Evolutionary conservation across 2,113 vertebrate species (phyloP).

Genomic region (Neodontobutis hainanensis): DNA sequence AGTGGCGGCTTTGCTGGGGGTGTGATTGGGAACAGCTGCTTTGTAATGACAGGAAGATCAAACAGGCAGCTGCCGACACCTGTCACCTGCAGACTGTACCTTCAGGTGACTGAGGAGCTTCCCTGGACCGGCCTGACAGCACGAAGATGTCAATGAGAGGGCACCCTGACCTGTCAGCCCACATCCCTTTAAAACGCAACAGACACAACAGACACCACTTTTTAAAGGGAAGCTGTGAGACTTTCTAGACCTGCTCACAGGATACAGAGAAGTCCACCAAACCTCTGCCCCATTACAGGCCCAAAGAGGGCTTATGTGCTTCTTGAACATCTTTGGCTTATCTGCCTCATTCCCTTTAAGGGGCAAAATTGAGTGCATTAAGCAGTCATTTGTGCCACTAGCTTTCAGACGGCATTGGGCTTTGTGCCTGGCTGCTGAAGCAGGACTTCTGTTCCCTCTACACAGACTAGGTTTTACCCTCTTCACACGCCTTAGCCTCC

Average conservation of each 20-base stretch:
- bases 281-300: conserved; percentile 14
- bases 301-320: conserved; percentile 8
- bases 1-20: conserved; percentile 23
- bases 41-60: conserved; percentile 40
- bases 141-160: neutral
- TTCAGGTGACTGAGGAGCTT: neutral
- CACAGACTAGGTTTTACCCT: conserved; percentile 11
- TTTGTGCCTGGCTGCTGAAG: conserved; percentile 32
- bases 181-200: neutral
- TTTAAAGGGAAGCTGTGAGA: neutral
- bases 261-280: conserved; percentile 1
- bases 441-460: conserved; percentile 18
- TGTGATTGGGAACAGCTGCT: conserved; percentile 49
- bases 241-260: neutral
- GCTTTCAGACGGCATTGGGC: conserved; percentile 27
- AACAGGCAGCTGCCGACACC: conserved; percentile 41
- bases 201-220: neutral
- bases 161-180: conserved; percentile 1
- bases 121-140: conserved; percentile 9
- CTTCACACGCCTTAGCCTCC: neutral
- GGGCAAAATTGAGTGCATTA: conserved; percentile 33
- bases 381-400: conserved; percentile 32
- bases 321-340: conserved; percentile 13
- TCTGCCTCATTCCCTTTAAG: conserved; percentile 27
- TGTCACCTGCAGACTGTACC: conserved; percentile 28